phyloP scores from a whole-genome alignment of 2,797 vertebrate species.

The Eutrigla gurnardus region DNA sequence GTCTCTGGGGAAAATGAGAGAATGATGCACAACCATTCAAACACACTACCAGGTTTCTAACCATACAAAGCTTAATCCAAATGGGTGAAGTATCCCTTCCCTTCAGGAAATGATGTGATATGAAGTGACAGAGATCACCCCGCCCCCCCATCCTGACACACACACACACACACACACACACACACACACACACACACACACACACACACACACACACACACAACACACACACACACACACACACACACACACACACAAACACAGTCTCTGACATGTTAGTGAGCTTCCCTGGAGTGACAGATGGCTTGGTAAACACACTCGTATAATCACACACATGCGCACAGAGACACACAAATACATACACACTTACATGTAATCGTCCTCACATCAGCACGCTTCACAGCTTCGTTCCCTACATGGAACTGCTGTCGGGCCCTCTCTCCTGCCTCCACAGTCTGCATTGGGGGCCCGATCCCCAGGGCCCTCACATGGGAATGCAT shows the following conservation, averaged over 20 bases:
- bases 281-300: conserved; percentile 64
- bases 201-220: conserved; percentile 8
- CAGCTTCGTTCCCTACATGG: too few relatives aligned
- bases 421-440: too few relatives aligned
- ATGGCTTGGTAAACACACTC: conserved; percentile 57
- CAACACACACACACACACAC: background rate
- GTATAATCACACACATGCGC: conserved; percentile 27
- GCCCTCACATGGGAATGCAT: too few relatives aligned
- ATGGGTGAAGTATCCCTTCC: too few relatives aligned
- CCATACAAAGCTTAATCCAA: too few relatives aligned
- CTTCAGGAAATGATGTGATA: conserved; percentile 56
- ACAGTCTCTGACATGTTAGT: conserved; percentile 55
- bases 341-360: conserved; percentile 3
- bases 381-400: too few relatives aligned
- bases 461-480: too few relatives aligned
- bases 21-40: too few relatives aligned
- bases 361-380: too few relatives aligned
- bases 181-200: conserved; percentile 22
- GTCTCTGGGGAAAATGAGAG: too few relatives aligned
- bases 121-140: conserved; percentile 49
- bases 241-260: conserved; percentile 21
- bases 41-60: too few relatives aligned
- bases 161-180: background rate
- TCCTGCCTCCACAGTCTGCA: too few relatives aligned
- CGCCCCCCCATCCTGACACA: background rate